Base-by-base conservation (phyloP, 2,888 invertebrate species). In the Cyclophora albipunctata region DNA sequence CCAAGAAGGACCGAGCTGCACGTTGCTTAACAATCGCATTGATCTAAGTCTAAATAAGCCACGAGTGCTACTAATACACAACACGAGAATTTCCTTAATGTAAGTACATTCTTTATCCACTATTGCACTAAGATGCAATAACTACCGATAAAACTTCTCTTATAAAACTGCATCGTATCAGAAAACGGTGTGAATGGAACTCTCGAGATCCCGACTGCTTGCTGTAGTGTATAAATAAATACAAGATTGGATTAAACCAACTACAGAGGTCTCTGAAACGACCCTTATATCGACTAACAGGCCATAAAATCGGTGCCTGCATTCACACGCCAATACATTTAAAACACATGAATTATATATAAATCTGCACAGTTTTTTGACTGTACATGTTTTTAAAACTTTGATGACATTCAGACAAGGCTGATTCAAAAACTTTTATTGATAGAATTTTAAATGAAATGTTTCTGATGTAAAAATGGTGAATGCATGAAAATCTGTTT, bases 271-370 rank as follows among this genome's bases (percentile, higher is more conserved):
- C 54, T 57, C 62, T 58, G 62, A 66, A 60, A 60, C 58, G 53
- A 47, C 53, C 51, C 50, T 59, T 64, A 62, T 64, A 62, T 63
- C 57, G 57, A 47, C 59, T 58, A 63, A 63, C 53, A 55, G 52
- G 45, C 59, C 42, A 64, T 69, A 67, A 67, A 71, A 70, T 65
- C 61, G 59, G 55, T 59, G 62, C 61, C 58, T 50, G 55, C 52
- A 20, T 20, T 42, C 46, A 37, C 50, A 44, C 46, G 40, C 47
- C n/a, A 54, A 48, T 49, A 56, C 58, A 63, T 62, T 65, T 64
- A 55, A 68, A 70, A 62, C 52, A 49, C 48, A 55, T 70, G 65
- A 66, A 69, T 69, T 64, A 65, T 63, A 59, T 60, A 68, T 64
- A 45, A 54, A 48, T 45, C 45, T 40, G 51, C 51, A 46, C 49